Conservation (phyloP, 2,797 vertebrate species). For the Dallia pectoralis region DNA sequence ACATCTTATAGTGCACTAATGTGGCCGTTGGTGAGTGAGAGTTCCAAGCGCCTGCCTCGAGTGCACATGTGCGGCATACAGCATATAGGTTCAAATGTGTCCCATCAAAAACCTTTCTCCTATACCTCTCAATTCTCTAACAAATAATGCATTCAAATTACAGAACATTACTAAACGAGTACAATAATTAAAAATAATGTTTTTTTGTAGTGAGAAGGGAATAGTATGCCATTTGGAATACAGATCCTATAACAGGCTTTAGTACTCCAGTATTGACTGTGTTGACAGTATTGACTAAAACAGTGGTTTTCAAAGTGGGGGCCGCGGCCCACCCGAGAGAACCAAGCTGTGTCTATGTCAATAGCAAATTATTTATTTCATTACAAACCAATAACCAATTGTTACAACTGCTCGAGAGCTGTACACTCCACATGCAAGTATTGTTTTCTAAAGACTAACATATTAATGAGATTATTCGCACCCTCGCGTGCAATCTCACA, state of each 20-base stretch:
- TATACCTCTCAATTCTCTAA: too few relatives aligned
- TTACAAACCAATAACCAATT: not conserved
- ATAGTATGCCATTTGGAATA: not conserved
- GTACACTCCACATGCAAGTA: slow-evolving; percentile 27
- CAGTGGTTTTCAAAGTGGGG: too few relatives aligned
- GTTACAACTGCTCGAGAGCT: slow-evolving; percentile 7
- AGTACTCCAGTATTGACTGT: not conserved
- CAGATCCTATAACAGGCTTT: too few relatives aligned
- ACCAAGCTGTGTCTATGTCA: not conserved
- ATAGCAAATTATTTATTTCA: not conserved
- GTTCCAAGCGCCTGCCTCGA: too few relatives aligned
- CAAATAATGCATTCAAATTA: too few relatives aligned
- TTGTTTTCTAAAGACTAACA: slow-evolving; percentile 36
- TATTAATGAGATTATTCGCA: slow-evolving; percentile 28
- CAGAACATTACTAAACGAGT: too few relatives aligned
- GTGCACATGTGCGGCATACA: too few relatives aligned
- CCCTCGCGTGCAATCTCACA: slow-evolving; percentile 5
- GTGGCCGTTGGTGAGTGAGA: too few relatives aligned
- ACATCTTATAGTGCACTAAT: not conserved
- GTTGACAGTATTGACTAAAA: not conserved
- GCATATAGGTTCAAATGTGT: too few relatives aligned
- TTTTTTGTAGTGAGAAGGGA: not conserved
- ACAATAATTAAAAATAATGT: too few relatives aligned
- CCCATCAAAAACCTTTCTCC: too few relatives aligned
- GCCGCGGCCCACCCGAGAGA: not conserved